phyloP scores from a whole-genome alignment of 2,888 invertebrate species.

The Drosophila anomelani region DNA sequence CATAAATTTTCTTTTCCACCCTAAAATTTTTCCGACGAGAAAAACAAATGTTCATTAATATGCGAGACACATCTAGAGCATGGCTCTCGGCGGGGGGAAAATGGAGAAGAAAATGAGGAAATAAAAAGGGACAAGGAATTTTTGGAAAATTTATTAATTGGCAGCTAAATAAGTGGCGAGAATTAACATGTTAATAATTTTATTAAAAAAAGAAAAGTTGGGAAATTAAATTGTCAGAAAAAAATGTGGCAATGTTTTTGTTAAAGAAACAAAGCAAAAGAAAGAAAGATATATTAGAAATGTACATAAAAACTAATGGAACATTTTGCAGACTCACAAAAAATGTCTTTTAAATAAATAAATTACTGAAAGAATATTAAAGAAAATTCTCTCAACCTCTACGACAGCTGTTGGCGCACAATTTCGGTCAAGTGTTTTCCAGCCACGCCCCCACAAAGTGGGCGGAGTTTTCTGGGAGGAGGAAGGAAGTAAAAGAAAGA shows the following conservation, averaged over 20 bases:
- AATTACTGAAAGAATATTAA: conserved; percentile 56
- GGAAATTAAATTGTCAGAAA: not conserved
- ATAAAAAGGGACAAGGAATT: conserved; percentile 49
- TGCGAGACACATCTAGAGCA: conserved; percentile 64
- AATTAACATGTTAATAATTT: conserved; percentile 82
- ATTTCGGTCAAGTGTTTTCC: conserved; percentile 73
- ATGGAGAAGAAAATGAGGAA: conserved; percentile 30
- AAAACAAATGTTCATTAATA: conserved; percentile 80
- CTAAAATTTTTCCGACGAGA: conserved; percentile 5
- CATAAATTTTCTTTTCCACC: conserved; percentile 62
- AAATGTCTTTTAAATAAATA: conserved; percentile 58
- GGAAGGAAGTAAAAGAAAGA: conserved; percentile 26
- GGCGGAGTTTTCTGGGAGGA: not conserved
- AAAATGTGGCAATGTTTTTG: conserved; percentile 9
- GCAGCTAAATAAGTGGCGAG: conserved; percentile 78
- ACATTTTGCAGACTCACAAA: conserved; percentile 15
- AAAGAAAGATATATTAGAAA: not conserved
- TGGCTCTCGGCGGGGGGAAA: conserved; percentile 16
- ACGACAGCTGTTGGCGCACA: conserved; percentile 68
- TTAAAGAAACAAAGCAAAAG: not conserved
- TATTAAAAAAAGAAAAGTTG: conserved; percentile 51
- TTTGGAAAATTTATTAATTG: conserved; percentile 77
- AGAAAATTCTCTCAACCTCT: not conserved
- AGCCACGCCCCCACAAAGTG: conserved; percentile 52
- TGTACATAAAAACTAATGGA: not conserved